Percentiles rank a stretch among this genome's conserved stretches.
phyloP scores from a whole-genome alignment of 35 echinoderm and acorn worm species.

The Diadema setosum region DNA sequence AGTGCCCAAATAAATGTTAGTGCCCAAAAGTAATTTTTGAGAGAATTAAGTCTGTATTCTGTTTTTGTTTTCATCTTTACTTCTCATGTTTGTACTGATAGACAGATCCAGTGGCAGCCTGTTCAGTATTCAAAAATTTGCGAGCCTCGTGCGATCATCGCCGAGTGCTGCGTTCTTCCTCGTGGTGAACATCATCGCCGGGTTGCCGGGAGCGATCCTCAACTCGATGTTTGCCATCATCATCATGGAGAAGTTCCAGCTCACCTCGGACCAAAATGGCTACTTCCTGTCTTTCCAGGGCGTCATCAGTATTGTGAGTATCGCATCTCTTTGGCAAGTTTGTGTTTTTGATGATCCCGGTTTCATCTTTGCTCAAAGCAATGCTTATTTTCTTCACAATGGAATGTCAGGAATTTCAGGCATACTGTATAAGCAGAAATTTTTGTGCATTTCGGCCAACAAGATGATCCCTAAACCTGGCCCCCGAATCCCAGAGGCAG shows the following conservation, averaged over 20 bases:
- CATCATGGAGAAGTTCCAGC: slow-evolving; percentile 36
- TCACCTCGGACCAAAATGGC: slow-evolving; percentile 39
- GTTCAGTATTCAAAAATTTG: slow-evolving; percentile 38
- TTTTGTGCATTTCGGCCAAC: too few relatives aligned
- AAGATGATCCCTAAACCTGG: too few relatives aligned
- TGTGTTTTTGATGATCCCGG: too few relatives aligned
- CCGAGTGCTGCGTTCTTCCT: slow-evolving; percentile 55
- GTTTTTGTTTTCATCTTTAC: not conserved
- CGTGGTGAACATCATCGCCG: slow-evolving; percentile 8
- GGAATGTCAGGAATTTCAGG: too few relatives aligned
- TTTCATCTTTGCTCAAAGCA: too few relatives aligned
- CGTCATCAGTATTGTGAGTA: slow-evolving; percentile 35
- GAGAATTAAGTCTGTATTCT: not conserved
- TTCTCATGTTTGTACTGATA: not conserved
- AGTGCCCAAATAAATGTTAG: not conserved
- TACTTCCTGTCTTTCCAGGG: slow-evolving; percentile 29
- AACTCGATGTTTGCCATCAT: slow-evolving; percentile 41
- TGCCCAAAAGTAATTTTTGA: too few relatives aligned
- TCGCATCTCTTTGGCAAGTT: too few relatives aligned
- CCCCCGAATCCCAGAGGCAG: too few relatives aligned
- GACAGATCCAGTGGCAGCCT: slow-evolving; percentile 15
- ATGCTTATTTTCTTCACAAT: too few relatives aligned
- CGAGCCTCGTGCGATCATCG: not conserved
- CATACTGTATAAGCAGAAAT: too few relatives aligned
- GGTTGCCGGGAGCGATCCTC: not conserved